Conservation (phyloP, 2,888 invertebrate species). For the Geotrupes spiniger region DNA sequence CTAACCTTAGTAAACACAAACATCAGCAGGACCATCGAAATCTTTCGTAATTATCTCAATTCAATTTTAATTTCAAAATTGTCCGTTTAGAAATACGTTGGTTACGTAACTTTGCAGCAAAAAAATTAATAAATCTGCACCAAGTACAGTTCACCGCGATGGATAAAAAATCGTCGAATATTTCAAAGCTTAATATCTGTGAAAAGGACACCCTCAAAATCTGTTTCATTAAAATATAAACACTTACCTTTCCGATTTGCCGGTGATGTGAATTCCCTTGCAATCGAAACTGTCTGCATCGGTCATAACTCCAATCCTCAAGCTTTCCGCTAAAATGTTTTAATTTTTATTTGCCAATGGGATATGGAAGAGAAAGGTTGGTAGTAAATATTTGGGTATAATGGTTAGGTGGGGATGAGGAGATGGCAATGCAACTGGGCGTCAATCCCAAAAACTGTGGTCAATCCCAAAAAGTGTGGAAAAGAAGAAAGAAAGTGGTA, state of each 20-base stretch:
- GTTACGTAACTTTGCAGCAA: conserved; percentile 75
- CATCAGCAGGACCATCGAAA: conserved; percentile 62
- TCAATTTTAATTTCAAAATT: conserved; percentile 74
- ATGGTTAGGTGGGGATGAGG: too few relatives aligned
- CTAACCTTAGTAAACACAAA: conserved; percentile 77
- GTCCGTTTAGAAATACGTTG: conserved; percentile 73
- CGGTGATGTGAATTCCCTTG: conserved; percentile 50
- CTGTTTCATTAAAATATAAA: not conserved
- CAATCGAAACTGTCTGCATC: conserved; percentile 53
- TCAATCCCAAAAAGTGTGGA: too few relatives aligned
- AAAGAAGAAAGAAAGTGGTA: too few relatives aligned
- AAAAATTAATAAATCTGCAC: conserved; percentile 76
- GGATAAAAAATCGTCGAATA: conserved; percentile 51
- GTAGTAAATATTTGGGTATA: too few relatives aligned
- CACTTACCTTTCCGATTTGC: conserved; percentile 49
- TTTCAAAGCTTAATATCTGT: conserved; percentile 47
- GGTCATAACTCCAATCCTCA: conserved; percentile 67
- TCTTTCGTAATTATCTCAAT: conserved; percentile 58
- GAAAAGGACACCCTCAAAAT: not conserved
- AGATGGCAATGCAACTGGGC: too few relatives aligned
- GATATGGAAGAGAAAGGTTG: too few relatives aligned
- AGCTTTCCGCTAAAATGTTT: conserved; percentile 70
- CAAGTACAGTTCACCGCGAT: conserved; percentile 65
- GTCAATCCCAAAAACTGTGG: too few relatives aligned
- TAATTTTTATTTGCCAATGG: conserved; percentile 77